These are phyloP conservation scores for Mormyrus proboscirostris DNA, from an alignment of 2,797 vertebrate species.

Conservation along the genomic window DNA sequence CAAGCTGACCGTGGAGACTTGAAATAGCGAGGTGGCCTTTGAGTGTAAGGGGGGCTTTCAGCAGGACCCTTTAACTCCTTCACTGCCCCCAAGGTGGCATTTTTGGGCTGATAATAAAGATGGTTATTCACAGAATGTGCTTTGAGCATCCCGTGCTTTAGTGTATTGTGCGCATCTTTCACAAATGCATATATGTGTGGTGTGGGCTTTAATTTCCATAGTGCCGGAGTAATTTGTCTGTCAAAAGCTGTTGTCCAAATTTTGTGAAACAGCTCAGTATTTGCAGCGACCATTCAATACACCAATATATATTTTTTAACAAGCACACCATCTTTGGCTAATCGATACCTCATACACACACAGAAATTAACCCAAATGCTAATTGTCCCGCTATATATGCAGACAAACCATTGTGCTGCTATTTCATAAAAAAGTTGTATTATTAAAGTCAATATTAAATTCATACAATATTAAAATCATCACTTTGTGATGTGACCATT, in stretches of 20 bases:
- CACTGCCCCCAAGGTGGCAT: background rate
- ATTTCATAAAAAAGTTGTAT: background rate
- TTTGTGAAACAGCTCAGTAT: background rate
- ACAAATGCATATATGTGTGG: background rate
- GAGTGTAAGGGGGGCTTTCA: background rate
- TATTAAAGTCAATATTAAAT: background rate
- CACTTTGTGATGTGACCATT: background rate
- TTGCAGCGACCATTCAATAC: background rate
- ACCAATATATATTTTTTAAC: background rate
- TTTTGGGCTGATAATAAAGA: background rate
- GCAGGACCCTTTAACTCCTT: background rate
- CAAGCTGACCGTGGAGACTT: background rate
- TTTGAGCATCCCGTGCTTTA: background rate
- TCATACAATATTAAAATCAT: background rate
- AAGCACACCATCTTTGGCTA: background rate
- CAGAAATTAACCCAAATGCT: background rate
- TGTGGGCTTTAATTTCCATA: background rate
- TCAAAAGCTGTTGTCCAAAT: background rate
- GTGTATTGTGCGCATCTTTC: background rate
- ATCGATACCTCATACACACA: background rate
- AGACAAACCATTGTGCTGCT: background rate
- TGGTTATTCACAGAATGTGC: background rate
- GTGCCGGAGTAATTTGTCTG: background rate
- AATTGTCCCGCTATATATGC: background rate
- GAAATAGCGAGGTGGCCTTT: background rate